These are phyloP conservation scores for Tridacna gigas DNA, from an alignment of 2,888 invertebrate genomes.

Conservation along the genomic window DNA sequence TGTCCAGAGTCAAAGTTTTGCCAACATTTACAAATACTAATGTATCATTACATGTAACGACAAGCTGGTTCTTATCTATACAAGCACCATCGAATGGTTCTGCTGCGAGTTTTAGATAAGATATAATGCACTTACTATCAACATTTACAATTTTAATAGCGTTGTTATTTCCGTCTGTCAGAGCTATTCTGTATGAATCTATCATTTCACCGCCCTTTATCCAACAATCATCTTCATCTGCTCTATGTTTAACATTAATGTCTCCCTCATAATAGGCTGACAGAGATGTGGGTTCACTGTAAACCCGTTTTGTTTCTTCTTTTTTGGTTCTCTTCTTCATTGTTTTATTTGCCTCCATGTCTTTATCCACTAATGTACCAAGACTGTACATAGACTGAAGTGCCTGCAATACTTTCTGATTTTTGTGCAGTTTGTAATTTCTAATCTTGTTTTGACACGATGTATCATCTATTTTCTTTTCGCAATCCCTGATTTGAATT, in stretches of 20 bases:
- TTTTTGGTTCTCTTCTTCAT: not conserved
- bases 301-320: too few relatives aligned
- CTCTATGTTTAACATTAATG: not conserved
- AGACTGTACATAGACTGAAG: not conserved
- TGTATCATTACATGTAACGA: not conserved
- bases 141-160: not conserved
- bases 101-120: not conserved
- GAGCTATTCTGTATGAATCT: not conserved
- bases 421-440: not conserved
- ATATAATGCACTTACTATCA: not conserved
- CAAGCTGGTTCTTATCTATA: not conserved
- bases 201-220: not conserved
- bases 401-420: not conserved
- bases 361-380: not conserved
- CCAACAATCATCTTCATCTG: not conserved
- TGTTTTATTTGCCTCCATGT: not conserved
- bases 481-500: not conserved
- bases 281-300: not conserved
- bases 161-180: not conserved
- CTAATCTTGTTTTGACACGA: not conserved
- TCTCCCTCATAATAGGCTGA: not conserved
- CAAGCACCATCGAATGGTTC: not conserved
- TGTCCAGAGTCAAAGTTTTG: not conserved
- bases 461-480: not conserved
- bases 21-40: not conserved